A percentile compares a stretch with the other conserved stretches of the same genome.
phyloP scores from a whole-genome alignment of 2,797 vertebrate genomes.

The Cryptoprocta ferox region DNA sequence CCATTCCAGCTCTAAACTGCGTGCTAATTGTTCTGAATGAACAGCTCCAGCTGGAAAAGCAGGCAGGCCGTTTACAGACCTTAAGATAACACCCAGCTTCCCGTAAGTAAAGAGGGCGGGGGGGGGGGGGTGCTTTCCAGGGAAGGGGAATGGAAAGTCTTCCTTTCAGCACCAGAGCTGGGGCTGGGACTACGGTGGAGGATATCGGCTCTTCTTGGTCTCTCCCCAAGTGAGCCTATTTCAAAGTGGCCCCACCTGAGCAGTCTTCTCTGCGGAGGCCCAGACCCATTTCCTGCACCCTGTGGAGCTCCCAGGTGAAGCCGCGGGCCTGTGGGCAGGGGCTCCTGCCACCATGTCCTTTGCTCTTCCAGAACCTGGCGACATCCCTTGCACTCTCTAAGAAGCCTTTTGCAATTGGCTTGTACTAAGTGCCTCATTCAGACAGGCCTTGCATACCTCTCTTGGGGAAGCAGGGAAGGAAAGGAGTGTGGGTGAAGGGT shows the following conservation, averaged over 20 bases:
- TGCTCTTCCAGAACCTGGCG: not conserved
- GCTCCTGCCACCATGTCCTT: not conserved
- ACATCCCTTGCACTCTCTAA: not conserved
- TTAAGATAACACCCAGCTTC: conserved; percentile 85
- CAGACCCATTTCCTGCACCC: not conserved
- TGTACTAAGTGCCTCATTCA: not conserved
- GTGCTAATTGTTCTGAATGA: conserved; percentile 87
- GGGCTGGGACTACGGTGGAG: not conserved
- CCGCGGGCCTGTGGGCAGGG: accelerated
- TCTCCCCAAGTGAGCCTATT: not conserved
- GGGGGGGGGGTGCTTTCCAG: conserved; percentile 71
- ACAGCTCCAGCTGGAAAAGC: conserved; percentile 87
- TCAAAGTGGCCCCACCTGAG: not conserved
- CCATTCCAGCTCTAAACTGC: conserved; percentile 79
- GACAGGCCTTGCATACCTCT: accelerated
- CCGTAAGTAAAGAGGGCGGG: conserved; percentile 77
- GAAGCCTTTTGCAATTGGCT: not conserved
- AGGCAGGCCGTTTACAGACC: conserved; percentile 86
- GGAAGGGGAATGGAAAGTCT: conserved; percentile 61
- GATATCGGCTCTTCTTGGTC: not conserved
- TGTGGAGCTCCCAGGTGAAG: accelerated
- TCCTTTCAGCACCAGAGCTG: conserved; percentile 44
- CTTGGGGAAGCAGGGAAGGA: not conserved
- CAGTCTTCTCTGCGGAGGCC: not conserved
- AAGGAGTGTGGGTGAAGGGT: not conserved